Percentiles rank a stretch among this genome's conserved stretches.
phyloP scores from a whole-genome alignment of 2,888 invertebrate genomes.

The Esperia sulphurella region DNA sequence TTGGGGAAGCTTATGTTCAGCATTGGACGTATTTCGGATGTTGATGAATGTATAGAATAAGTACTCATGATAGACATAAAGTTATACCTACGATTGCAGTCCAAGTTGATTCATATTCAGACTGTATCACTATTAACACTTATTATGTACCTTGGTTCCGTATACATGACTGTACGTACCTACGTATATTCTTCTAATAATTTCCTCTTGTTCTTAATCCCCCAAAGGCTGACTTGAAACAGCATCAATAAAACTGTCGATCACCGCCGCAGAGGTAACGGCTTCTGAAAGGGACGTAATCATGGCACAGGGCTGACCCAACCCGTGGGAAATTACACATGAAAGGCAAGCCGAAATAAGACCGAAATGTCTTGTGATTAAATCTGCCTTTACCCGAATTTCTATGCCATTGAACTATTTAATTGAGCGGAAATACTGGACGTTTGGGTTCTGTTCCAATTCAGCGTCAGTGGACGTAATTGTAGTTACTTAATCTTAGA shows the following conservation, averaged over 20 bases:
- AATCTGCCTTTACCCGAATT: constrained; percentile 55
- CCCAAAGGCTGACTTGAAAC: neutral
- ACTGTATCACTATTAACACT: too few species aligned
- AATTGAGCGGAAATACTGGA: constrained; percentile 61
- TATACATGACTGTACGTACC: too few species aligned
- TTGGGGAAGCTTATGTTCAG: too few species aligned
- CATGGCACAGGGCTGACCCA: constrained; percentile 24
- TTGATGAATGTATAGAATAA: too few species aligned
- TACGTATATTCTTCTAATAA: too few species aligned
- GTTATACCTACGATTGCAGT: too few species aligned
- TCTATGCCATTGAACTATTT: constrained; percentile 61
- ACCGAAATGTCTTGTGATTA: constrained; percentile 52
- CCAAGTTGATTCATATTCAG: too few species aligned
- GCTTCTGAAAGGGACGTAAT: constrained; percentile 38
- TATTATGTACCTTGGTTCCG: too few species aligned
- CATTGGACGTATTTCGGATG: too few species aligned
- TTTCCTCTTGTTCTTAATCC: neutral
- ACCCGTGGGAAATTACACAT: constrained; percentile 56
- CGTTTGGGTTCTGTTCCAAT: constrained; percentile 41
- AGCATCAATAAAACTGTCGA: constrained; percentile 15
- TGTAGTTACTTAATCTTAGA: constrained; percentile 20
- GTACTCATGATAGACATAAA: too few species aligned
- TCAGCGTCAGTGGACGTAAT: constrained; percentile 38
- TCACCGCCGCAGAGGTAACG: constrained; percentile 25
- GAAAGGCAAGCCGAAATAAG: constrained; percentile 50